phyloP scores from a whole-genome alignment of 2,888 invertebrate species.

The Campopleginae sp. region DNA sequence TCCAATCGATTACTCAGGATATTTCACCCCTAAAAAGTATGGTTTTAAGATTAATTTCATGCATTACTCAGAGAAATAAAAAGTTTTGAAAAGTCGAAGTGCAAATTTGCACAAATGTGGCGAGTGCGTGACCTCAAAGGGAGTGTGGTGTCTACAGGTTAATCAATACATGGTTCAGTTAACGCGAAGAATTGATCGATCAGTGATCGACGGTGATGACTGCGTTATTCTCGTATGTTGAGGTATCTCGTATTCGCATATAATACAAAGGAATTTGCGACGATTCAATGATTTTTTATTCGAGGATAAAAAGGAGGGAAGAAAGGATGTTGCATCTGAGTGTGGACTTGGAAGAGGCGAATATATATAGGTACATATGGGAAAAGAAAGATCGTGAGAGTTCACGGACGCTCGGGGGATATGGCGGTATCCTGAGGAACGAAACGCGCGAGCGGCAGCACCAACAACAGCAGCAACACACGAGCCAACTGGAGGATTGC shows the following conservation, averaged over 20 bases:
- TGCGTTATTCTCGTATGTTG: conserved; percentile 31
- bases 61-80: too few species aligned
- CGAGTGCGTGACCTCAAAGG: too few species aligned
- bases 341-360: not conserved
- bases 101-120: too few species aligned
- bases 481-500: conserved; percentile 59
- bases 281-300: conserved; percentile 48
- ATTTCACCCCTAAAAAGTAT: too few species aligned
- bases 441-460: conserved; percentile 43
- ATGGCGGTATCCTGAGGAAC: conserved; percentile 43
- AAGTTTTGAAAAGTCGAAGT: too few species aligned
- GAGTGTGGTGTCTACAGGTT: too few species aligned
- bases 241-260: conserved; percentile 40
- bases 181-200: conserved; percentile 47
- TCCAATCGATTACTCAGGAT: too few species aligned
- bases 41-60: too few species aligned
- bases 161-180: too few species aligned
- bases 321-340: not conserved
- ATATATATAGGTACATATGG: conserved; percentile 12
- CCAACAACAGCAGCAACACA: conserved; percentile 44
- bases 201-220: conserved; percentile 30
- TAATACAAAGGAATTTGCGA: conserved; percentile 49
- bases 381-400: conserved; percentile 64
- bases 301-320: conserved; percentile 3
- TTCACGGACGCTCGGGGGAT: conserved; percentile 59